A percentile compares a stretch with the other conserved stretches of the same genome.
Evolutionary conservation across 2,113 vertebrate species (phyloP).

Genomic region (Alligator mississippiensis): DNA sequence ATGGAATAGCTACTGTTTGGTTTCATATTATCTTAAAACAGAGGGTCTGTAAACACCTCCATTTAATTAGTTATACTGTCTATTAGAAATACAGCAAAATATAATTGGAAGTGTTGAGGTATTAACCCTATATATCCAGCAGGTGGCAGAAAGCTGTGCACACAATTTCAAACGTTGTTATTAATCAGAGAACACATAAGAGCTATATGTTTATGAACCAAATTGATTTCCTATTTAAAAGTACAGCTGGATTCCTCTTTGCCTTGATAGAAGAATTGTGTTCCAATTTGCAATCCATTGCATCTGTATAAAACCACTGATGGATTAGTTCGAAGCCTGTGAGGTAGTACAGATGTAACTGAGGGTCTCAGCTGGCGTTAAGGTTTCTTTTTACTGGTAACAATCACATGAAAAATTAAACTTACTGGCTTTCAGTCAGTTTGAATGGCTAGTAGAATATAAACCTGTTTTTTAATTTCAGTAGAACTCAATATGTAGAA

Average conservation of each 20-base stretch:
- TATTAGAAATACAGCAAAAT: neutral
- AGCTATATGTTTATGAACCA: accelerated
- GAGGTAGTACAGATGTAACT: neutral
- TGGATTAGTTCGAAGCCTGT: neutral
- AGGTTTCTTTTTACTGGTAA: neutral
- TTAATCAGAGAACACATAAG: neutral
- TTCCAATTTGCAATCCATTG: neutral
- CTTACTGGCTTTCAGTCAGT: too few relatives aligned
- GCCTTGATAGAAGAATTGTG: neutral
- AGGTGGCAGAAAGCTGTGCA: constrained; percentile 53
- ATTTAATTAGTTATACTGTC: neutral
- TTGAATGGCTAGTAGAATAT: too few relatives aligned
- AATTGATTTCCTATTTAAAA: too few relatives aligned
- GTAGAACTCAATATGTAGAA: neutral
- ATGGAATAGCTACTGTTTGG: neutral
- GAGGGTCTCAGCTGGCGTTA: neutral
- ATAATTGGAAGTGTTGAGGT: neutral
- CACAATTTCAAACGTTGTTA: accelerated
- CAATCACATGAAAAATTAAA: neutral
- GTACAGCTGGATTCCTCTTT: neutral
- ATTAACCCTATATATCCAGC: constrained; percentile 20
- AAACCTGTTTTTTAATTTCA: neutral
- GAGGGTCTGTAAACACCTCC: neutral
- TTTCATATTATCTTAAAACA: neutral
- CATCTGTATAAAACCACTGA: neutral